Evolutionary conservation across 2,797 vertebrate genomes (phyloP).

Genomic region (Sphenodon punctatus): DNA sequence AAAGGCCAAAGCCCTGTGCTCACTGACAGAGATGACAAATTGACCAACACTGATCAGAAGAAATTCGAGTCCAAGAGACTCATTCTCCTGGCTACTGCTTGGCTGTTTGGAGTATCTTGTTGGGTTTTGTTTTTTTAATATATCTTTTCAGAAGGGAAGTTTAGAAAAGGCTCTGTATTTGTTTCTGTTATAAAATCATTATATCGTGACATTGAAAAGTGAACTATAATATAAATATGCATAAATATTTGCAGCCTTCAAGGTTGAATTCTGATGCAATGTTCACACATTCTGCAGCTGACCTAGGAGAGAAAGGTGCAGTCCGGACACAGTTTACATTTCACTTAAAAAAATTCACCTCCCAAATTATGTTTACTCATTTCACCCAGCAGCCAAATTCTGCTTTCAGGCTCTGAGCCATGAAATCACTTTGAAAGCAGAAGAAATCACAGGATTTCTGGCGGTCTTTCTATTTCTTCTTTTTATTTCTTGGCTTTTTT

Average conservation of each 20-base stretch:
- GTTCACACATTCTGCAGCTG: not conserved
- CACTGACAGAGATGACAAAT: not conserved
- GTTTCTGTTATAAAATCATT: not conserved
- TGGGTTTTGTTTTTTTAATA: not conserved
- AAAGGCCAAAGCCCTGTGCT: not conserved
- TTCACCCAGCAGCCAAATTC: not conserved
- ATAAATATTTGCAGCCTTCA: slow-evolving; percentile 46
- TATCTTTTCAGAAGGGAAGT: not conserved
- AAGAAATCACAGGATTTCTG: not conserved
- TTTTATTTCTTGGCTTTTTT: not conserved
- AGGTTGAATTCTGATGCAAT: not conserved
- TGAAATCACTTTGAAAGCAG: not conserved
- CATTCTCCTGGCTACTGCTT: not conserved
- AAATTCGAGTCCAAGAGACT: accelerated
- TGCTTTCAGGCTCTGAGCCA: not conserved
- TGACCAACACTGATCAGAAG: not conserved
- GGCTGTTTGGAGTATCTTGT: not conserved
- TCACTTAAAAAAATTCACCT: not conserved
- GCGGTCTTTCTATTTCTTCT: not conserved
- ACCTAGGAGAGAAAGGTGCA: not conserved
- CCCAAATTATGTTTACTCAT: not conserved
- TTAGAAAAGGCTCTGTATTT: not conserved
- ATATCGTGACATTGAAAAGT: slow-evolving; percentile 8
- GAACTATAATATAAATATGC: slow-evolving; percentile 60
- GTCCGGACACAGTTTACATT: not conserved